phyloP scores from a whole-genome alignment of 2,113 vertebrate species.

The Toxotes jaculatrix region DNA sequence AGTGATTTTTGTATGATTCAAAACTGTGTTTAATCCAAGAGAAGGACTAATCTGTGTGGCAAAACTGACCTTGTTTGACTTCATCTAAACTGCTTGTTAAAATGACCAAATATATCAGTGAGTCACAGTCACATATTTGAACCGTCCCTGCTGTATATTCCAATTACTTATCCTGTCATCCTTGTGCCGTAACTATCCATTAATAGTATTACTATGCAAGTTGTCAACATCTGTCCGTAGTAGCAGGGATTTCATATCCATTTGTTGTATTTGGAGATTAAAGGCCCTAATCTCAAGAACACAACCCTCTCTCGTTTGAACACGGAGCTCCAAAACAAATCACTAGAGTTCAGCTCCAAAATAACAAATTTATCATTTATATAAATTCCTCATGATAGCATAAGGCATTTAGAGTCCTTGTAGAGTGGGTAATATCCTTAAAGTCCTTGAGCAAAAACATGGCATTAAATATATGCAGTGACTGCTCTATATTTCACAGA shows the following conservation, averaged over 20 bases:
- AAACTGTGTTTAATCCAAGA: constrained; percentile 14
- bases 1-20: background rate
- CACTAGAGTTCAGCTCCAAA: constrained; percentile 4
- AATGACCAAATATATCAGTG: constrained; percentile 12
- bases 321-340: constrained; percentile 13
- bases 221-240: constrained; percentile 12
- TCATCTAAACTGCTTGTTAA: background rate
- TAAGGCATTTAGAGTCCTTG: background rate
- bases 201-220: constrained; percentile 12
- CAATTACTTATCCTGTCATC: background rate
- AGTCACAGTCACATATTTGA: background rate
- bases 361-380: constrained; percentile 13
- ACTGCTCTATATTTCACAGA: background rate
- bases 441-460: background rate
- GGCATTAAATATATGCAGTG: background rate
- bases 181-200: background rate
- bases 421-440: background rate
- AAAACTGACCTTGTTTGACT: constrained; percentile 9
- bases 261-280: constrained; percentile 52
- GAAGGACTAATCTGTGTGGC: background rate
- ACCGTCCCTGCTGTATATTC: background rate
- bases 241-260: constrained; percentile 41
- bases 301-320: constrained; percentile 21
- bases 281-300: constrained; percentile 43
- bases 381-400: background rate